Evolutionary conservation across 2,888 invertebrate species (phyloP).

Genomic region (Aromia moschata): DNA sequence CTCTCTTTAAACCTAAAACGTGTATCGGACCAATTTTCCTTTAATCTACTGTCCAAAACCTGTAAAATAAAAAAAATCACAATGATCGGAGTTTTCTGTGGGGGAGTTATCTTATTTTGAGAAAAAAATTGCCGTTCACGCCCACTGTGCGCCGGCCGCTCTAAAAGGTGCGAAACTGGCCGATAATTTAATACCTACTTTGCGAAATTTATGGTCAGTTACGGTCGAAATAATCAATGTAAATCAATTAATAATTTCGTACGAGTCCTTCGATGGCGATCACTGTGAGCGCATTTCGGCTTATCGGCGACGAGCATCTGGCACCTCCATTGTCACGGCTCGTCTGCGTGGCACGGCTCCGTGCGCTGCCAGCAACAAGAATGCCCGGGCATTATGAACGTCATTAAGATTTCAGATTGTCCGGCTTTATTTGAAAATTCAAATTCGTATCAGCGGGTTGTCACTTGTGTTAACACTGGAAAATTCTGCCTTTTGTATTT

Average conservation of each 20-base stretch:
- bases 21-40: too few relatives aligned
- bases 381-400: constrained; percentile 40
- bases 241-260: constrained; percentile 21
- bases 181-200: constrained; percentile 25
- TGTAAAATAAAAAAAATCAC: too few relatives aligned
- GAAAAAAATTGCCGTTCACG: too few relatives aligned
- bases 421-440: constrained; percentile 26
- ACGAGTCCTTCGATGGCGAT: constrained; percentile 16
- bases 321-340: constrained; percentile 45
- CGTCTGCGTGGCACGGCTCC: constrained; percentile 43
- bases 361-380: constrained; percentile 37
- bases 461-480: neutral
- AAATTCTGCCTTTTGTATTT: neutral
- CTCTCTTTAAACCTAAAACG: too few relatives aligned
- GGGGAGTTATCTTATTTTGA: too few relatives aligned
- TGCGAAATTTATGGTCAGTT: constrained; percentile 17
- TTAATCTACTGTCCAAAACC: too few relatives aligned
- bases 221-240: constrained; percentile 27
- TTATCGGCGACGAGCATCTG: constrained; percentile 43
- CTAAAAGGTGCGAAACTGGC: constrained; percentile 2
- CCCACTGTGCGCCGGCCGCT: constrained; percentile 1
- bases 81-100: too few relatives aligned
- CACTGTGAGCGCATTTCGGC: constrained; percentile 20
- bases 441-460: constrained; percentile 22
- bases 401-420: constrained; percentile 42